Base-by-base conservation (phyloP, 2,113 vertebrate genomes). In the Saccopteryx leptura region DNA sequence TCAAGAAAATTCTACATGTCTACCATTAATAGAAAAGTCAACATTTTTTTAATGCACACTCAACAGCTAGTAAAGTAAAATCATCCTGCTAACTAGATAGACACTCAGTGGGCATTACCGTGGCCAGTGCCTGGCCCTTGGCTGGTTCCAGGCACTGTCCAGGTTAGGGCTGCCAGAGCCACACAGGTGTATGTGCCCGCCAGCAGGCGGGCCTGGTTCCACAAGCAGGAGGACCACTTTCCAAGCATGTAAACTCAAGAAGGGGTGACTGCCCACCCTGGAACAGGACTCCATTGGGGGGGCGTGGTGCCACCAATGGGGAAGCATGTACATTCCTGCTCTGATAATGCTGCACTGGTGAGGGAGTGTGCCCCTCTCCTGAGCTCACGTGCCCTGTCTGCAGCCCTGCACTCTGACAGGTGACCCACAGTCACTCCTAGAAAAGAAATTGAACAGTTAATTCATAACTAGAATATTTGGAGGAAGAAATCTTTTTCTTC, bases 221-320 rank as follows among this genome's bases (percentile, higher is more conserved):
- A 5, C 1, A 0, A 86, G 31, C 80, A 24, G 66, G 60, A 23
- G 12, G 46, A 9, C 60, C 39, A 6, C 52, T 4, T 60, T 33
- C 91, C 1, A 24, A 78, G 90, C 11, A 4, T 4, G 19, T 33
- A 5, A 18, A 5, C 78, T 52, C 5, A 65, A 23, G 72, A 18
- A 46, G 68, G n/a, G 39, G 28, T 17, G 23, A 0, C n/a, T 14
- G n/a, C 72, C 2, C 0, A 0, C 52, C 86, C 79, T 10, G 28
- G 52, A 28, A 13, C 0, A 3, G 60, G 60, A 13, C 48, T 76
- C 52, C 13, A 56, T 10, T 5, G 11, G 11, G 7, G 24, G 24
- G 58, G 8, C 6, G 1, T 5, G 17, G 54, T 8, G 54, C 91
- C 2, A 0, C 46, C 24, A 21, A 2, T 56, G 0, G 5, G 69